These are phyloP conservation scores for Chaetoderma sp. DNA, from an alignment of 2,888 invertebrate species.

Conservation along the genomic window DNA sequence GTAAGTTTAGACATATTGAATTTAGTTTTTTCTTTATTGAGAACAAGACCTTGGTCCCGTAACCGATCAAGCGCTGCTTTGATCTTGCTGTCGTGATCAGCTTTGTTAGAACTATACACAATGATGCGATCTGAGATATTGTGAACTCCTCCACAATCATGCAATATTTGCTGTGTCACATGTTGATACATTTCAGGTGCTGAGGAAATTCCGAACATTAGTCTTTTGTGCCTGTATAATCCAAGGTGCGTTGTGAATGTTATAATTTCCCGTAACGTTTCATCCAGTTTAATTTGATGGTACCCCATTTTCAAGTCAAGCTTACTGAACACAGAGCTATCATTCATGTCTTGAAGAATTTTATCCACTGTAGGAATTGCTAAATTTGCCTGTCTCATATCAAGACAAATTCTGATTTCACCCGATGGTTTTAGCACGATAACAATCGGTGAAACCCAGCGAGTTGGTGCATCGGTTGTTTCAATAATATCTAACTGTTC, in stretches of 20 bases:
- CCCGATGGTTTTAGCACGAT: too few species aligned
- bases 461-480: too few species aligned
- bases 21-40: background rate
- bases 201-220: conserved; percentile 39
- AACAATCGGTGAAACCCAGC: too few species aligned
- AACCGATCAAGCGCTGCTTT: background rate
- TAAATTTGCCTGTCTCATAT: too few species aligned
- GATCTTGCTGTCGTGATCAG: background rate
- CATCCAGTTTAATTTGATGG: conserved; percentile 41
- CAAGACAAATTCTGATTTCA: too few species aligned
- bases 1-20: background rate
- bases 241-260: conserved; percentile 44
- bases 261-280: conserved; percentile 42
- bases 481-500: too few species aligned
- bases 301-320: conserved; percentile 44
- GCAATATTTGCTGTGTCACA: conserved; percentile 26
- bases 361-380: conserved; percentile 37
- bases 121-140: too few species aligned
- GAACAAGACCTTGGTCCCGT: background rate
- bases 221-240: conserved; percentile 36
- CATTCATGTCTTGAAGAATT: conserved; percentile 29
- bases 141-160: conserved; percentile 19
- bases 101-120: background rate
- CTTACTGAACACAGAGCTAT: conserved; percentile 38
- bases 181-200: conserved; percentile 42